Base-by-base conservation (phyloP, 2,113 vertebrate genomes). In the Etia nguti region DNA sequence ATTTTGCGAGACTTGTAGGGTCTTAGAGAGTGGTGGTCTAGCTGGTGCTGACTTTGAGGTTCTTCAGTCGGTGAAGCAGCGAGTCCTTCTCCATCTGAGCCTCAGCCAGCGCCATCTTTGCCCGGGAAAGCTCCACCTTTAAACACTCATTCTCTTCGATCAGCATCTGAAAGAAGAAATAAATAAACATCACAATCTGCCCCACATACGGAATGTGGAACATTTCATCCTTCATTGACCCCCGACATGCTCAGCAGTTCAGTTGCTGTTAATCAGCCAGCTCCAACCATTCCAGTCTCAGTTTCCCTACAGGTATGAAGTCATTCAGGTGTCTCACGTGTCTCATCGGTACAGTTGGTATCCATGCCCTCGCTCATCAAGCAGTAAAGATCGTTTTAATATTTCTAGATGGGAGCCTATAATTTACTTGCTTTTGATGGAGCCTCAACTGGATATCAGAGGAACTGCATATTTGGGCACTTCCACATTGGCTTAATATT, bases 71-170 rank as follows among this genome's bases (percentile, higher is more conserved):
- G 95, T 98, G 97, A 89, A 98, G 95, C 85, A 99, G 95, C 8
- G 96, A 96, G 90, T 99, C 99, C 87, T 98, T 98, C 94, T 99
- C 98, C 97, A 97, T 97, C 82, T 99, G 97, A 86, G 97, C 97
- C 90, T 99, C 98, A 1, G 98, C 98, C 86, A 99, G 97, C 31
- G 98, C 98, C 97, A 97, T 98, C 95, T 99, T 99, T 91, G 98
- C 96, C 93, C 97, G 97, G 88, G 98, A 98, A 85, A 99, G 94
- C 94, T 98, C 97, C 90, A 97, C 92, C 88, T 99, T 99, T 85
- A 99, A 95, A 96, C 96, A 98, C 94, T 99, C 98, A 86, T 99
- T 99, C 94, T 99, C 99, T 92, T 99, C 98, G 79, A 96, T 59
- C 88, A 99, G 97, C 97, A 95, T 88, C 96, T 97, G 93, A 6